Conservation (phyloP, 2,797 vertebrate genomes). For the Botia kubotai region DNA sequence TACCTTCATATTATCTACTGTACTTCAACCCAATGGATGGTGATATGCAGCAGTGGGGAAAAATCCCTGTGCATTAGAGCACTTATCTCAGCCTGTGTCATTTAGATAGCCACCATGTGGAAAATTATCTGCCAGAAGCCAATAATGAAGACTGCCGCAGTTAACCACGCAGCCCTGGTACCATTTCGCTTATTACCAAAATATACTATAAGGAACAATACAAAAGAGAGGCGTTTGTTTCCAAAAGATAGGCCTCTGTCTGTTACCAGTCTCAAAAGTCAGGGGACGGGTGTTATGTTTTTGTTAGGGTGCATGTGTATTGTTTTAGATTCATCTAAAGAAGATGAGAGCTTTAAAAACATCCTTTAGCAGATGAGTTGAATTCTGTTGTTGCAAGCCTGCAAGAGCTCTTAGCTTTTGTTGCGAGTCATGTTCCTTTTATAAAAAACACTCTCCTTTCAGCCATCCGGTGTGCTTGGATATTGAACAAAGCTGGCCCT, state of each 20-base stretch:
- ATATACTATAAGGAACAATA: conserved; percentile 30
- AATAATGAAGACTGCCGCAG: conserved; percentile 61
- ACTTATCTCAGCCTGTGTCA: conserved; percentile 72
- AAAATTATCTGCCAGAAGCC: conserved; percentile 64
- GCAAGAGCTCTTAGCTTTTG: conserved; percentile 80
- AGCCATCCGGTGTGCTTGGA: conserved; percentile 57
- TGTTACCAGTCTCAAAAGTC: conserved; percentile 26
- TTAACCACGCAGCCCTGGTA: conserved; percentile 46
- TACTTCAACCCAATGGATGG: conserved; percentile 69
- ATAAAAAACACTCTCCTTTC: conserved; percentile 60
- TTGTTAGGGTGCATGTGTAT: neutral
- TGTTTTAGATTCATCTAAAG: conserved; percentile 29
- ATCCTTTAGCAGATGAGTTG: conserved; percentile 76
- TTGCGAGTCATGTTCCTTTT: conserved; percentile 71
- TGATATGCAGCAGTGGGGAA: conserved; percentile 72
- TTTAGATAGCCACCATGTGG: conserved; percentile 69
- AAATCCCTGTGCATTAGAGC: conserved; percentile 72
- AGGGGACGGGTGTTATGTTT: conserved; percentile 8
- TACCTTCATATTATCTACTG: conserved; percentile 75
- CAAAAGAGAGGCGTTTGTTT: conserved; percentile 39
- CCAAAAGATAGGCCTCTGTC: conserved; percentile 4
- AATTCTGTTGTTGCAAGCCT: conserved; percentile 69
- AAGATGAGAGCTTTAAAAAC: conserved; percentile 61
- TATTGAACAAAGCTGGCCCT: conserved; percentile 65
- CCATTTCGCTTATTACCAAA: conserved; percentile 41